phyloP scores from a whole-genome alignment of 1,140 invertebrate species.

The Ceratosolen solmsi region DNA sequence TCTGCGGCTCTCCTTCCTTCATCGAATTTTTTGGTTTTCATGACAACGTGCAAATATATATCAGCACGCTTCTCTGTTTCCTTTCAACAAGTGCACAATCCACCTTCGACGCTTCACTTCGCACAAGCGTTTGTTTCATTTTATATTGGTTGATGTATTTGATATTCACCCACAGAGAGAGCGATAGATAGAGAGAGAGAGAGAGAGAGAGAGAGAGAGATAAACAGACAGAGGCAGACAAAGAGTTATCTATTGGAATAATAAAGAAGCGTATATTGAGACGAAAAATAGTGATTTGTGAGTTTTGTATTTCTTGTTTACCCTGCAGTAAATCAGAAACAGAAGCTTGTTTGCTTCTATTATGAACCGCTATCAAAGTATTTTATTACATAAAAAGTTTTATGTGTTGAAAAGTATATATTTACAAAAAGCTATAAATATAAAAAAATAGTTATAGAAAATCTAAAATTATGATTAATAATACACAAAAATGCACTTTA shows the following conservation, averaged over 20 bases:
- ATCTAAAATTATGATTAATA: too few species aligned
- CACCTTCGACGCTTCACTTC: constrained; percentile 14
- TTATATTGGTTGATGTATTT: neutral
- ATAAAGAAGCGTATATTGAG: neutral
- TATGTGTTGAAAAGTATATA: too few species aligned
- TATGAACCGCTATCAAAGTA: neutral
- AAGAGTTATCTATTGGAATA: neutral
- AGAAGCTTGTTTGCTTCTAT: neutral
- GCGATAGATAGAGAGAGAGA: too few species aligned
- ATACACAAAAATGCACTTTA: too few species aligned
- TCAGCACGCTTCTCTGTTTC: neutral
- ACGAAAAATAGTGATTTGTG: neutral
- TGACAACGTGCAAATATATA: neutral
- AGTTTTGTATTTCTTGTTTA: neutral
- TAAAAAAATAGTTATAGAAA: too few species aligned
- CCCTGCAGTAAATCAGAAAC: neutral
- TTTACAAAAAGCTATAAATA: too few species aligned
- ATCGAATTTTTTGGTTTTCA: neutral
- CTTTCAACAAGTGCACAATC: neutral
- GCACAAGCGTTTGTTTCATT: neutral
- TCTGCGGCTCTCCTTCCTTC: neutral
- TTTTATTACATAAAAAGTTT: too few species aligned
- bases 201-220: too few species aligned
- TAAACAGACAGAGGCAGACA: too few species aligned
- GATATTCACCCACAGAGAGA: neutral